Percentiles rank a stretch among this genome's conserved stretches.
These are phyloP conservation scores for Ailurus styani DNA, from an alignment of 2,113 vertebrate species.

Conservation along the genomic window DNA sequence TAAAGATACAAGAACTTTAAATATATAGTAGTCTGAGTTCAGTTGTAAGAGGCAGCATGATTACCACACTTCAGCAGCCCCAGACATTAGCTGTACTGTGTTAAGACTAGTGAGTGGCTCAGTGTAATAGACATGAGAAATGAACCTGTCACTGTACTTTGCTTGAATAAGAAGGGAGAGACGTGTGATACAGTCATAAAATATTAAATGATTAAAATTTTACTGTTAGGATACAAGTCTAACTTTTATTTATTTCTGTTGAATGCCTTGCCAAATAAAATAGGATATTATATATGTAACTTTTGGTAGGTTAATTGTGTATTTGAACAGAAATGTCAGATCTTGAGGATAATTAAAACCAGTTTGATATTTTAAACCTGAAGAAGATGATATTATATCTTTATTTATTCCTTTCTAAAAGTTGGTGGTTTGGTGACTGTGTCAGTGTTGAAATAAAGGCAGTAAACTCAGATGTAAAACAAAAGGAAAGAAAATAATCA, in stretches of 20 bases:
- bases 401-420: neutral
- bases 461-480: conserved; percentile 10
- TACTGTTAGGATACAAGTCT: neutral
- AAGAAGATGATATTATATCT: neutral
- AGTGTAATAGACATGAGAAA: neutral
- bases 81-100: neutral
- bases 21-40: neutral
- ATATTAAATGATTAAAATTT: neutral
- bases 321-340: neutral
- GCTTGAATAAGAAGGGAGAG: neutral
- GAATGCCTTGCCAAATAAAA: neutral
- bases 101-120: neutral
- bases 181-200: neutral
- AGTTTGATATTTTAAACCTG: conserved; percentile 26
- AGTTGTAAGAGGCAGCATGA: neutral
- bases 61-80: neutral
- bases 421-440: neutral
- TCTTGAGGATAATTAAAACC: neutral
- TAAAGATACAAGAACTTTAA: neutral
- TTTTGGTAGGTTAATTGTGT: neutral
- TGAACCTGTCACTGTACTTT: neutral
- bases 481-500: neutral
- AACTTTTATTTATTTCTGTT: neutral
- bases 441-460: conserved; percentile 13
- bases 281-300: neutral